Evolutionary conservation across 2,797 vertebrate species (phyloP).

Genomic region (Cuculus canorus): DNA sequence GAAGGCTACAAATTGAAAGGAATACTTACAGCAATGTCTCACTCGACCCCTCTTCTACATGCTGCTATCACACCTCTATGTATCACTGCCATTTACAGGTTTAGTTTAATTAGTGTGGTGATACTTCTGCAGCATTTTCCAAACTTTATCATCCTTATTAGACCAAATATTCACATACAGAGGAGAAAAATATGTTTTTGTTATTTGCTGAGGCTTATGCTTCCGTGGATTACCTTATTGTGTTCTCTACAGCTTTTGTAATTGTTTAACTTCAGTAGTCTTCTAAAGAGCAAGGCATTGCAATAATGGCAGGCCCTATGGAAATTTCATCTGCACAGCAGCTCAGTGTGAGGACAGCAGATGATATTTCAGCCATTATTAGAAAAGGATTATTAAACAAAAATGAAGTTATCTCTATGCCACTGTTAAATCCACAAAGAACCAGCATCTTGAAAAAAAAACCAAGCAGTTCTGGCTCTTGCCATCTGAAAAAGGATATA

Average conservation of each 20-base stretch:
- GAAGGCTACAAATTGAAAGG: not conserved
- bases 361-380: not conserved
- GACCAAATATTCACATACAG: not conserved
- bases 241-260: not conserved
- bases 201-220: not conserved
- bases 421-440: not conserved
- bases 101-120: not conserved
- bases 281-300: not conserved
- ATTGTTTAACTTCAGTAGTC: not conserved
- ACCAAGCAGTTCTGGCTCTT: not conserved
- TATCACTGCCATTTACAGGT: not conserved
- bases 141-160: not conserved
- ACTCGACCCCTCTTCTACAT: not conserved
- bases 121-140: not conserved
- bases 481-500: fast-evolving
- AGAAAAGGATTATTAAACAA: not conserved
- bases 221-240: not conserved
- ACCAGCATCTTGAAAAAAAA: not conserved
- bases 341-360: not conserved
- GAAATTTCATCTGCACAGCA: not conserved
- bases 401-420: not conserved
- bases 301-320: not conserved
- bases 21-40: not conserved
- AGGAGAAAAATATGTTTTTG: fast-evolving
- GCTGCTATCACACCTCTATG: not conserved